Base-by-base conservation (phyloP, 2,797 vertebrate genomes). In the Lepidocolaptes lacrymiger region DNA sequence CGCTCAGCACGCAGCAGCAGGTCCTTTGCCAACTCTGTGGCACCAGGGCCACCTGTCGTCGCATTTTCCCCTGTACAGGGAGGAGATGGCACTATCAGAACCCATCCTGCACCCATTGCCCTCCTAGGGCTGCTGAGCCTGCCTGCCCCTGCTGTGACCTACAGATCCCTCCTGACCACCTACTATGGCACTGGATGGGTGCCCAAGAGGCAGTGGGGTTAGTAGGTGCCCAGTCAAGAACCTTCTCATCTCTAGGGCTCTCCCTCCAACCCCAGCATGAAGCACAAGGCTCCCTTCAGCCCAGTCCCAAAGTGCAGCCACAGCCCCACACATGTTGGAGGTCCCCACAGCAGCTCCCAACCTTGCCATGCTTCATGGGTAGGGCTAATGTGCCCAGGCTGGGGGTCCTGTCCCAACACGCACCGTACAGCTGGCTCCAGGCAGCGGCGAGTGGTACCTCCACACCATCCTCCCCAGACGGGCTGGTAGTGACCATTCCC, bases 1-100 rank as follows among this genome's bases (percentile, higher is more conserved):
- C 88, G 98, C 27, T 97, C 97, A 19, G 98, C 98, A 96, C 97
- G 97, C 96, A 97, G 96, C 59, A 97, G 97, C 91, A 97, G 94
- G 59, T 98, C 98, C 44, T 98, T 98, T 0, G 94, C 90, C 89
- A 98, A 97, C 59, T 98, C 97, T 1, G 30, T 1, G 0, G 87
- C 26, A 2, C 72, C 91, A 0, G 77, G 90, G 46, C 75, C 72
- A 41, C 86, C 80, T 0, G 87, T 71, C 0, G 96, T 97, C 2
- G 17, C 2, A 5, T 97, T 97, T 81, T 97, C 95, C 49, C 95
- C 97, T 97, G 85, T 18, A 41, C 3, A 1, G 1, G 2, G 66
- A 76, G 6, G 5, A 49, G 10, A 69, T 1, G 4, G 19, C 5
- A 2, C 27, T 1, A 2, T 96, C 78, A 84, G 36, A 36, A 32